phyloP scores from a whole-genome alignment of 2,888 invertebrate species.

The Tenthredo scrophulariae region DNA sequence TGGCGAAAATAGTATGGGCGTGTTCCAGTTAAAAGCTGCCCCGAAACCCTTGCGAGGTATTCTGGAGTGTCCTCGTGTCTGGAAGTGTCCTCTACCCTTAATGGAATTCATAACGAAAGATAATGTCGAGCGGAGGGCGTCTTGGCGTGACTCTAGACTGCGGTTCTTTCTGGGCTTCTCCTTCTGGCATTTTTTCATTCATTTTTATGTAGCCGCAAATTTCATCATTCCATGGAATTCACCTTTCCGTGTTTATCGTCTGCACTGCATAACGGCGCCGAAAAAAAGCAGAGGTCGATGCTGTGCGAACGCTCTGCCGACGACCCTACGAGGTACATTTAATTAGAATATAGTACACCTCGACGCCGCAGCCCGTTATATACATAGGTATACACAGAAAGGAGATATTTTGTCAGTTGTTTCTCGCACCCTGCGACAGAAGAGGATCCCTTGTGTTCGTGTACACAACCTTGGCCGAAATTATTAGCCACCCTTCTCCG shows the following conservation, averaged over 20 bases:
- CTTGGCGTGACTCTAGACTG: not conserved
- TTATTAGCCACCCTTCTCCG: slow-evolving; percentile 23
- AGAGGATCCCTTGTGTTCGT: not conserved
- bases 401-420: slow-evolving; percentile 45
- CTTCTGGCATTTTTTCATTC: not conserved
- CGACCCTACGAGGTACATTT: slow-evolving; percentile 46
- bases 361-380: slow-evolving; percentile 26
- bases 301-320: slow-evolving; percentile 24
- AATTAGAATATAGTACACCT: slow-evolving; percentile 51
- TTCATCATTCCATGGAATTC: slow-evolving; percentile 36
- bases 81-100: slow-evolving; percentile 48
- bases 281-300: slow-evolving; percentile 43
- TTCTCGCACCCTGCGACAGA: not conserved
- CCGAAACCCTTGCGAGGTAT: not conserved
- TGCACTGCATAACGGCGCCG: slow-evolving; percentile 7
- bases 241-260: slow-evolving; percentile 13
- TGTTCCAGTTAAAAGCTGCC: not conserved
- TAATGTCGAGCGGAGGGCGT: slow-evolving; percentile 16
- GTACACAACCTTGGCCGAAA: slow-evolving; percentile 17
- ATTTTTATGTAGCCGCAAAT: not conserved
- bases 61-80: slow-evolving; percentile 37
- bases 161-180: not conserved
- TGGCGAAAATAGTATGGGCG: slow-evolving; percentile 1
- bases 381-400: not conserved
- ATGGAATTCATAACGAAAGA: slow-evolving; percentile 51